Evolutionary conservation across 2,797 vertebrate species (phyloP).

Genomic region (Paedocypris micromegethes): DNA sequence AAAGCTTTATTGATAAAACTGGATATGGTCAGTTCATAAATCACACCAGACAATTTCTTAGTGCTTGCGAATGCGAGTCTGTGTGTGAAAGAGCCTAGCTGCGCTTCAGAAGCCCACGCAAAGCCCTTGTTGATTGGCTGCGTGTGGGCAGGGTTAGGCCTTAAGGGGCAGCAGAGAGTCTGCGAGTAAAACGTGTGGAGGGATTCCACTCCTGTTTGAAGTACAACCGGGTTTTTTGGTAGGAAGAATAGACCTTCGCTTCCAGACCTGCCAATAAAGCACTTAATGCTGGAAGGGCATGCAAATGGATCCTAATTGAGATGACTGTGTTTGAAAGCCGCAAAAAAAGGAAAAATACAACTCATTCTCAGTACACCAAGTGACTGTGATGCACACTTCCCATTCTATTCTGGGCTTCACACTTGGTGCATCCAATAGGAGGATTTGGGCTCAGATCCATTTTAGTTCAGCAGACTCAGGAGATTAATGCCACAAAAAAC

Average conservation of each 20-base stretch:
- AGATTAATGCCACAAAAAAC: slow-evolving; percentile 26
- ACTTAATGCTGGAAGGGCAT: slow-evolving; percentile 50
- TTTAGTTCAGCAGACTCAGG: slow-evolving; percentile 21
- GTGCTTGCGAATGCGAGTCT: slow-evolving; percentile 19
- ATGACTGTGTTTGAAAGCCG: slow-evolving; percentile 5
- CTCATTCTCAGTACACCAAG: slow-evolving; percentile 13
- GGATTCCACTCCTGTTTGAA: slow-evolving; percentile 1
- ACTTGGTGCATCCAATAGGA: not conserved
- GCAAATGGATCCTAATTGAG: slow-evolving; percentile 43
- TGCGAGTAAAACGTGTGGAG: slow-evolving; percentile 20
- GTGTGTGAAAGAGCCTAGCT: slow-evolving; percentile 21
- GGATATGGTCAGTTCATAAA: slow-evolving; percentile 44
- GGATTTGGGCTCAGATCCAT: slow-evolving; percentile 15
- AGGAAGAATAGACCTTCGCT: not conserved
- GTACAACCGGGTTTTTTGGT: not conserved
- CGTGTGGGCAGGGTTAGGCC: slow-evolving; percentile 37
- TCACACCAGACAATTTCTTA: slow-evolving; percentile 39
- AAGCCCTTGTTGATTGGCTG: slow-evolving; percentile 25
- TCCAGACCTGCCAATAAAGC: slow-evolving; percentile 37
- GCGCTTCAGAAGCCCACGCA: slow-evolving; percentile 24
- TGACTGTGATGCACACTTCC: slow-evolving; percentile 6
- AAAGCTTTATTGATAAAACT: slow-evolving; percentile 38
- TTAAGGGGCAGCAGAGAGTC: slow-evolving; percentile 44
- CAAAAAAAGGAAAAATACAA: slow-evolving; percentile 2
- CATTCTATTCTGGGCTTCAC: not conserved